Percentiles rank a stretch among this genome's conserved stretches.
Conservation (phyloP, 2,797 vertebrate species). For the Pitangus sulphuratus region DNA sequence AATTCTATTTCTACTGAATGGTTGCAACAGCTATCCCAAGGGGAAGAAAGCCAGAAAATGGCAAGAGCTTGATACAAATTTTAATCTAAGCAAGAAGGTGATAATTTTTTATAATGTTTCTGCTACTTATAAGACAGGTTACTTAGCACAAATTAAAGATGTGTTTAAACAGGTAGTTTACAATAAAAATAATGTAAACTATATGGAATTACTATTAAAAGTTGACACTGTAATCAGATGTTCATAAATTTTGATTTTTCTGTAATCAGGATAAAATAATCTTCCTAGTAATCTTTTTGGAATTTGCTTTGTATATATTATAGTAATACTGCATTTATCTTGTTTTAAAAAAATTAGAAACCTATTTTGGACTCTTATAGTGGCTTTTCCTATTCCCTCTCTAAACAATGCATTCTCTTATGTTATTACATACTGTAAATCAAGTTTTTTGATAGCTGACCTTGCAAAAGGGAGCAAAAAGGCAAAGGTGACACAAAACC, state of each 20-base stretch:
- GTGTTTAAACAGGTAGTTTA: background rate
- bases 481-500: slow-evolving; percentile 51
- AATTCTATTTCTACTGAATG: background rate
- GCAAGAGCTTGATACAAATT: background rate
- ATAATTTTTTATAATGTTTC: background rate
- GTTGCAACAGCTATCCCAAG: background rate
- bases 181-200: background rate
- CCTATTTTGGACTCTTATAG: background rate
- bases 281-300: background rate
- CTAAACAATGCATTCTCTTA: slow-evolving; percentile 41
- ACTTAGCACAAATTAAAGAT: background rate
- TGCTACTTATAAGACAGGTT: background rate
- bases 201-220: background rate
- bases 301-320: background rate
- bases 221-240: background rate
- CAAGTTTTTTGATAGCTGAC: slow-evolving; percentile 54
- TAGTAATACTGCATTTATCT: background rate
- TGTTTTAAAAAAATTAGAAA: background rate
- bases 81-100: background rate
- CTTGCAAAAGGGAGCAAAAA: slow-evolving; percentile 50
- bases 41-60: background rate
- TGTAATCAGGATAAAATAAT: slow-evolving; percentile 3
- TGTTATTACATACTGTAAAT: slow-evolving; percentile 57
- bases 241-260: background rate
- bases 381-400: background rate